Base-by-base conservation (phyloP, 2,888 invertebrate species). In the Xiphydria camelus region DNA sequence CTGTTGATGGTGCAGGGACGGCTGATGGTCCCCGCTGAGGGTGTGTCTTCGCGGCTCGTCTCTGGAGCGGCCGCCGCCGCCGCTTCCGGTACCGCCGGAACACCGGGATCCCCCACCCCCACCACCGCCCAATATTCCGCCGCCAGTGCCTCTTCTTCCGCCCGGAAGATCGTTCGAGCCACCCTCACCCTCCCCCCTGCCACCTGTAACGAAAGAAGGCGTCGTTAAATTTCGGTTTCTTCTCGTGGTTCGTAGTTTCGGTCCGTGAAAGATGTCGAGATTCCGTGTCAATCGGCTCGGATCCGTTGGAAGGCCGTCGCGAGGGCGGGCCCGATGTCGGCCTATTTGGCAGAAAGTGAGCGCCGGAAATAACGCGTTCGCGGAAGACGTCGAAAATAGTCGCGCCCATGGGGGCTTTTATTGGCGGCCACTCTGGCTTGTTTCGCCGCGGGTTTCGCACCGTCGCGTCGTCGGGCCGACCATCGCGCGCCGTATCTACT, bases 11-110 rank as follows among this genome's bases (percentile, higher is more conserved):
- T 82, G 73, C 50, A 72, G 77, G 61, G 86, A 86, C 12, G 88
- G 80, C 66, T 89, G 87, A 66, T 89, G 89, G 61, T 79, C 80
- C 37, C 87, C 86, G 18, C 88, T 87, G 48, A 91, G 82, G 4
- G 91, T 91, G 74, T 91, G 91, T 12, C 91, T 82, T 9, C 91
- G 82, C 3, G 89, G 89, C 75, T 91, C 91, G 76, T 91, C 91
- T 26, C 91, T 73, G 51, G 71, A 73, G 42, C 73, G 68, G 29
- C 69, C 64, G 22, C 65, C 61, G 45, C 61, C 61, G 29, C 66
- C 62, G 29, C 62, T 59, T 35, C 61, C 56, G 46, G 51, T 51
- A 40, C 58, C 57, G 22, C 57, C 51, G 53, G 59, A 54, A 47
- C 59, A 52, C 51, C 58, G 51, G 51, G 57, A 55, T 46, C 59